Base-by-base conservation (phyloP, 2,888 invertebrate species). In the Beris chalybata region DNA sequence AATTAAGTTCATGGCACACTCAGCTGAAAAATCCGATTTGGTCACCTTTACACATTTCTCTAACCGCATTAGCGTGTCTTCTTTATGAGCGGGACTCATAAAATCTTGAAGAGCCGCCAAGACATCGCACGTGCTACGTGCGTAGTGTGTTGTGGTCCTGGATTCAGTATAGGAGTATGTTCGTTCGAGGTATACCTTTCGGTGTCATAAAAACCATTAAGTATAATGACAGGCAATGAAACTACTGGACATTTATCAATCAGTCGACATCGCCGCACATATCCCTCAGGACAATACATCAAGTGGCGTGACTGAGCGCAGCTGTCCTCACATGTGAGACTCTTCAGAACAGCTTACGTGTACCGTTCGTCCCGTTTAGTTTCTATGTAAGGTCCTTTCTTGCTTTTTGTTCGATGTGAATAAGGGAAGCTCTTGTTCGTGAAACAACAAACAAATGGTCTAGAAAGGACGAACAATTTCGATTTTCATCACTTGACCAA, bases 291-390 rank as follows among this genome's bases (percentile, higher is more conserved):
- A 71, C 69, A 67, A 71, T 71, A 70, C 70, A 71, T 71, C 71
- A 71, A 71, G 69, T 70, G 70, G 70, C 70, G 71, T 70, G 71
- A 70, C 71, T 71, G 66, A 67, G 67, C 71, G 70, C 71, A 71
- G 71, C 71, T 71, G 71, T 71, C 65, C 65, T 57, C 58, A 58
- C 43, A 48, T 65, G 56, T 47, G 58, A 48, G 31, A n/a, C 13
- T 30, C 9, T 59, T 22, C 45, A 57, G 29, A 22, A 38, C 38
- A 38, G 38, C 38, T 38, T 38, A 22, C 22, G 22, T 22, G 22
- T 22, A 22, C 22, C 22, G 22, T 22, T 22, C 22, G 22, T 1
- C 38, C 5, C 7, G 38, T 9, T 38, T 38, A 9, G 38, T 5
- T 38, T 9, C 38, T 38, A 7, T 9, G 9, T 38, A 38, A 38